Evolutionary conservation across 2,113 vertebrate genomes (phyloP), one percentile per base, ranked within the genome.

Genomic region (Grammomys surdaster): DNA sequence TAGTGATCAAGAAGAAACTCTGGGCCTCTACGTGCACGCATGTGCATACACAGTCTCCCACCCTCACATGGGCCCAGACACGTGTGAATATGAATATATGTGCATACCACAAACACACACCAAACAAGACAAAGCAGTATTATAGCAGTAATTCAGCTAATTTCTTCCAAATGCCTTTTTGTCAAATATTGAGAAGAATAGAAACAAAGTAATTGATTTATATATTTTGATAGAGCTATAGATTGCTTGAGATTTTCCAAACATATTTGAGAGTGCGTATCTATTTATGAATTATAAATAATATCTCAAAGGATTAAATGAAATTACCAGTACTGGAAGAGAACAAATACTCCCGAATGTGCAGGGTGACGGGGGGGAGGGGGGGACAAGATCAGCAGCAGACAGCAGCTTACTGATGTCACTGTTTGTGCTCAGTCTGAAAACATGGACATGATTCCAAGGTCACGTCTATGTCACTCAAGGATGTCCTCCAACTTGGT

Each of bases 221-320:
- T 51, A 8, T 80, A 54, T 86, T 96, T 88, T 95, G 72, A 77
- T 89, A 84, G 40, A 77, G 40, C 12, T 77, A 60, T 75, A 93
- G 46, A 69, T 84, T 92, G 80, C 63, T 60, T 46, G 54, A 89
- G 40, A n/a, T 94, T 93, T 90, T 97, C n/a, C 7, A 90, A 93
- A 75, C 51, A 70, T 95, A 77, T 93, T 73, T 95, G 75, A 88
- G 88, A 58, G 22, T 36, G 69, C 17, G 75, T 94, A 13, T 76
- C 65, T 31, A 86, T 73, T 87, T 92, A 24, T 93, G 80, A 54
- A 84, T 91, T 90, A 24, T 46, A 58, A 75, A 31, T 88, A 46
- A 36, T 90, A 73, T 90, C 56, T 90, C 17, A 17, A 88, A 88
- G 43, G 51, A 20, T 93, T 95, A 84, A 46, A 31, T 73, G 72